Conservation (phyloP, 1,140 invertebrate genomes). For the Phocides pigmalion region DNA sequence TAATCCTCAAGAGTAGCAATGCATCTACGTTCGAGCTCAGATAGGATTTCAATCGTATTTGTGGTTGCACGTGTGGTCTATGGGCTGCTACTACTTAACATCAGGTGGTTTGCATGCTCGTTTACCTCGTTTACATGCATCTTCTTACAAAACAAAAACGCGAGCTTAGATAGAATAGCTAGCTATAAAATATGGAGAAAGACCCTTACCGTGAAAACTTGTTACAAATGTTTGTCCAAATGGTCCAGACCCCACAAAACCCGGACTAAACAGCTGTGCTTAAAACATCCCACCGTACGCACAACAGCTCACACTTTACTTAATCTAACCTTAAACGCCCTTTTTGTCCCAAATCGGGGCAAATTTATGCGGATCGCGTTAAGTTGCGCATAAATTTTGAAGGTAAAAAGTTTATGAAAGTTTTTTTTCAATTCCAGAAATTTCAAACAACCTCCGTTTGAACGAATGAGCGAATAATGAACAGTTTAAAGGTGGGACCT, state of each 20-base stretch:
- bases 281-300: neutral
- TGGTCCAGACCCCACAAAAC: neutral
- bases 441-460: neutral
- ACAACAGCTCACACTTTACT: neutral
- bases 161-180: no score
- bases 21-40: no score
- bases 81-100: no score
- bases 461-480: neutral
- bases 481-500: no score
- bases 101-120: no score
- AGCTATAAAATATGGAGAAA: no score
- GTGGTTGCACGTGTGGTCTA: no score
- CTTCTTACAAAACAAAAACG: no score
- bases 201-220: no score
- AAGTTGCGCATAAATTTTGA: constrained; percentile 1
- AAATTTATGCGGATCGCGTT: constrained; percentile 1
- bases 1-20: no score
- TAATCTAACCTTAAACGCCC: neutral
- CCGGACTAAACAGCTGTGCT: neutral
- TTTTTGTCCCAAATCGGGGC: neutral
- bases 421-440: neutral
- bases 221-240: neutral
- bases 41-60: no score
- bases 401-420: neutral
- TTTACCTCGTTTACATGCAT: no score